These are phyloP conservation scores for Lepidocyrtoides sp. DNA, from an alignment of 2,888 invertebrate species.

Conservation along the genomic window DNA sequence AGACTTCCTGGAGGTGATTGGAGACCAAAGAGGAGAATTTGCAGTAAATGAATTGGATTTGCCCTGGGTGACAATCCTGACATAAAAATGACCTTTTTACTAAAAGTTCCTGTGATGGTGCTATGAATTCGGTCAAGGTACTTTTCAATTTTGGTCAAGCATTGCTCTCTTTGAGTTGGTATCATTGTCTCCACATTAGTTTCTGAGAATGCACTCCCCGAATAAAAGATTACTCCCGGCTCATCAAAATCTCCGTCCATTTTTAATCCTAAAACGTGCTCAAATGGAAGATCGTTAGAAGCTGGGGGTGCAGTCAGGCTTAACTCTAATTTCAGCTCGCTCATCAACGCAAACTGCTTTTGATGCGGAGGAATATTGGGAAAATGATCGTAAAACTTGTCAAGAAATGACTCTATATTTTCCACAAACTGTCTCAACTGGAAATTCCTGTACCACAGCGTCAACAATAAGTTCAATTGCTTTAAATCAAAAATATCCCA, in stretches of 20 bases:
- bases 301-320: too few species aligned
- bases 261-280: background rate
- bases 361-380: too few species aligned
- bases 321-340: background rate
- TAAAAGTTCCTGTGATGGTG: conserved; percentile 1
- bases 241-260: conserved; percentile 49
- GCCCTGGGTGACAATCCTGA: conserved; percentile 62
- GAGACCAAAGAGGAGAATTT: background rate
- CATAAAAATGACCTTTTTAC: conserved; percentile 32
- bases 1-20: background rate
- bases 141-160: conserved; percentile 11
- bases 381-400: too few species aligned
- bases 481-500: conserved; percentile 9
- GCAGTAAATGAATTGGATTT: conserved; percentile 37
- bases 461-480: too few species aligned
- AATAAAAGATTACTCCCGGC: conserved; percentile 44
- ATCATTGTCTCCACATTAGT: conserved; percentile 25
- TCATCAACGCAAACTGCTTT: conserved; percentile 36
- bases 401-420: too few species aligned
- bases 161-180: conserved; percentile 7
- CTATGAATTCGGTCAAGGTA: conserved; percentile 18
- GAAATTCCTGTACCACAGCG: too few species aligned
- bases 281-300: too few species aligned
- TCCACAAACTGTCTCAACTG: too few species aligned
- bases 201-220: conserved; percentile 41